phyloP scores from a whole-genome alignment of 2,113 vertebrate species.

The Onychostruthus taczanowskii region DNA sequence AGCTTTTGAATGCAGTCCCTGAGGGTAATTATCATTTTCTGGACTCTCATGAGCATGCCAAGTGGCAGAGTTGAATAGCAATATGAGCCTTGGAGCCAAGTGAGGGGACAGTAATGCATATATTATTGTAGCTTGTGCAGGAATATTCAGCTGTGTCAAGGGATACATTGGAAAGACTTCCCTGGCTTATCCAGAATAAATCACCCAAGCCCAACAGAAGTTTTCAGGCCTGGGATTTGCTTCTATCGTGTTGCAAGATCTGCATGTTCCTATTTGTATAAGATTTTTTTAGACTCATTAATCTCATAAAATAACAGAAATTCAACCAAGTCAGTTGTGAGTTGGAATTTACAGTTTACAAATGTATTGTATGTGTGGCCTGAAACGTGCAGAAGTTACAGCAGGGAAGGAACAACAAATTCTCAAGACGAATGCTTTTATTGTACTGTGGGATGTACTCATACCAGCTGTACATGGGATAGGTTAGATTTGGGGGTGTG shows the following conservation, averaged over 20 bases:
- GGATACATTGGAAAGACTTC: neutral
- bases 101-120: neutral
- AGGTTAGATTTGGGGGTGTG: neutral
- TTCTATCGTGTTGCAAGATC: neutral
- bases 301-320: neutral
- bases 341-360: neutral
- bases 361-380: neutral
- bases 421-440: neutral
- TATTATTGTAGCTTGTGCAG: neutral
- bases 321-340: neutral
- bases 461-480: neutral
- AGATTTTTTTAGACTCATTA: neutral
- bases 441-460: neutral
- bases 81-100: neutral
- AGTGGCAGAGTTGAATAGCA: neutral
- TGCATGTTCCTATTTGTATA: neutral
- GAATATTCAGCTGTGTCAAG: neutral
- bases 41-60: constrained; percentile 9
- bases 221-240: neutral
- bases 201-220: neutral
- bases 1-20: neutral
- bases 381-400: neutral
- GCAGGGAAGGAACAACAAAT: neutral
- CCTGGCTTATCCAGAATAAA: neutral
- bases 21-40: neutral